These are phyloP conservation scores for Unio delphinus DNA, from an alignment of 2,888 invertebrate species.

Conservation along the genomic window DNA sequence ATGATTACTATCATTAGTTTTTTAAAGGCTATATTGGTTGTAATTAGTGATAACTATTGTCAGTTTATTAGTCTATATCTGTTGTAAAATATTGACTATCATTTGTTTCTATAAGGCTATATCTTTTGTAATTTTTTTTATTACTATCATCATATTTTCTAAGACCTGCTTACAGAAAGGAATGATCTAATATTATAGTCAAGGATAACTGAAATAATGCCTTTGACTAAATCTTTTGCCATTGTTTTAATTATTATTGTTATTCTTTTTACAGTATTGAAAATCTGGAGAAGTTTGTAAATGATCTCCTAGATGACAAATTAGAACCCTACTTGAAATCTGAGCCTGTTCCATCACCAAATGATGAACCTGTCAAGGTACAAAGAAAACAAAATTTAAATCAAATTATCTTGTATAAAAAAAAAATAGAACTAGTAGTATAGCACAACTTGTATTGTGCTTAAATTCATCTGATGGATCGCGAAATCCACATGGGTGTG, in stretches of 20 bases:
- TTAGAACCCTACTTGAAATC: conserved; percentile 95
- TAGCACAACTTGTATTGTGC: background rate
- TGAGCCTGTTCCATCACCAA: conserved; percentile 89
- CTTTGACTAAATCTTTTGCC: background rate
- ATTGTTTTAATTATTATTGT: conserved; percentile 71
- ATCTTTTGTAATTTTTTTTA: no score
- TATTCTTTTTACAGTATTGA: conserved; percentile 79
- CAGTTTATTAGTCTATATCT: no score
- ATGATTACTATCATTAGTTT: no score
- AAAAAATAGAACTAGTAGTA: background rate
- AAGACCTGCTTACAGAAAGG: no score
- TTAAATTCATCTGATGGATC: background rate
- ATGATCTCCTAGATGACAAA: conserved; percentile 85
- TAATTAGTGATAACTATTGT: no score
- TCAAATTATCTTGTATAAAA: background rate
- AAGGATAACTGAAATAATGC: background rate
- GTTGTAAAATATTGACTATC: no score
- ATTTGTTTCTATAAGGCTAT: no score
- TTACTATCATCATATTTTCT: no score
- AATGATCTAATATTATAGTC: background rate
- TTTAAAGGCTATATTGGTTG: no score
- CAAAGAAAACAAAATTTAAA: background rate
- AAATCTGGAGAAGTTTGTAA: conserved; percentile 86
- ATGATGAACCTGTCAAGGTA: conserved; percentile 76
- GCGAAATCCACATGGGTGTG: background rate